These are phyloP conservation scores for Oreotrochilus melanogaster DNA, from an alignment of 2,113 vertebrate genomes.

Conservation along the genomic window DNA sequence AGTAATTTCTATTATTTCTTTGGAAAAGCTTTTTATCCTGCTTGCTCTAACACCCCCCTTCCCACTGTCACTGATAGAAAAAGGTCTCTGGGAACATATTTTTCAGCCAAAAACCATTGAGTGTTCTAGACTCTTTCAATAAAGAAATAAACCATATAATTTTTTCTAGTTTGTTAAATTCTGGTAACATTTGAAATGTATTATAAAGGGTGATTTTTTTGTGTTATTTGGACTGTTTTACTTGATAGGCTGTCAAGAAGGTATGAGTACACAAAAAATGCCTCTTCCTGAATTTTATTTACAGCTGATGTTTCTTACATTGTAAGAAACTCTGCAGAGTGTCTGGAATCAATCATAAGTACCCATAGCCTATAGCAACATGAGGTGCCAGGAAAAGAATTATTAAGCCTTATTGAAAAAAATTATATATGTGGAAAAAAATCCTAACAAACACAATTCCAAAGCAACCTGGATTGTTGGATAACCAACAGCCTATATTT, in stretches of 20 bases:
- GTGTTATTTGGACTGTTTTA: background rate
- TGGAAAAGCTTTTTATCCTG: background rate
- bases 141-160: background rate
- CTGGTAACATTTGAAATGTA: background rate
- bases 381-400: background rate
- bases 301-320: background rate
- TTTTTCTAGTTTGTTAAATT: background rate
- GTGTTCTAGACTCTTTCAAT: background rate
- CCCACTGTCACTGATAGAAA: background rate
- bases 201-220: background rate
- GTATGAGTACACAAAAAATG: background rate
- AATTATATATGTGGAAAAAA: background rate
- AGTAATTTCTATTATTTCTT: background rate
- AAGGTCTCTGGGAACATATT: background rate
- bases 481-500: background rate
- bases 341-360: background rate
- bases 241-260: background rate
- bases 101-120: background rate
- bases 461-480: background rate
- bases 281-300: background rate
- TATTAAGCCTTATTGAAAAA: background rate
- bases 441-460: background rate
- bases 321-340: background rate
- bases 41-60: background rate
- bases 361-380: background rate